Percentiles rank a stretch among this genome's conserved stretches.
These are phyloP conservation scores for Muricea muricata DNA, from an alignment of 92 coral and sea anemone species.

Conservation along the genomic window DNA sequence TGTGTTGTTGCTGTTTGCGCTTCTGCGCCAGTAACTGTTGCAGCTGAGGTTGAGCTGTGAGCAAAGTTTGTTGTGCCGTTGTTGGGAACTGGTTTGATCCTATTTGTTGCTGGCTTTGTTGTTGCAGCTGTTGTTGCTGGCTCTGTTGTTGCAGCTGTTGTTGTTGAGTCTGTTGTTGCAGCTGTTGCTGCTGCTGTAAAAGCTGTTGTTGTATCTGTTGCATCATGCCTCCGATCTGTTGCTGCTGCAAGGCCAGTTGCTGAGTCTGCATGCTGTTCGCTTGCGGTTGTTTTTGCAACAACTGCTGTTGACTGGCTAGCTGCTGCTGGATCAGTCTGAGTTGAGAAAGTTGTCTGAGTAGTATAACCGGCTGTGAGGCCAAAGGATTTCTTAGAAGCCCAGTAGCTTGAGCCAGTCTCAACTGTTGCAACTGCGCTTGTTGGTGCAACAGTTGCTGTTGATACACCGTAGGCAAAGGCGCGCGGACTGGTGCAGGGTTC, in stretches of 20 bases:
- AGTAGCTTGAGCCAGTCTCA: conserved; percentile 90
- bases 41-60: conserved; percentile 47
- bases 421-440: conserved; percentile 86
- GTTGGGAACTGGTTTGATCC: conserved; percentile 57
- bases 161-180: conserved; percentile 44
- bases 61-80: conserved; percentile 54
- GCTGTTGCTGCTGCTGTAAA: conserved; percentile 77
- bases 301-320: conserved; percentile 87
- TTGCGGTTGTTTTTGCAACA: conserved; percentile 74
- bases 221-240: conserved; percentile 90
- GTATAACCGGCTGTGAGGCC: conserved; percentile 86
- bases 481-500: conserved; percentile 72
- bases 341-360: conserved; percentile 87
- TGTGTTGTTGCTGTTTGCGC: conserved; percentile 56
- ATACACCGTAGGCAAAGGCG: conserved; percentile 72
- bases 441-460: conserved; percentile 87
- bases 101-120: conserved; percentile 54
- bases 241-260: conserved; percentile 90
- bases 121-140: conserved; percentile 67
- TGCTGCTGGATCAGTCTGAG: conserved; percentile 93
- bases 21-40: conserved; percentile 73
- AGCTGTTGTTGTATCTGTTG: conserved; percentile 94
- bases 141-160: conserved; percentile 69
- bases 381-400: conserved; percentile 87
- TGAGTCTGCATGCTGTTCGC: conserved; percentile 65